A percentile compares a stretch with the other conserved stretches of the same genome.
Conservation (phyloP, 2,113 vertebrate species). For the Salvelinus alpinus region DNA sequence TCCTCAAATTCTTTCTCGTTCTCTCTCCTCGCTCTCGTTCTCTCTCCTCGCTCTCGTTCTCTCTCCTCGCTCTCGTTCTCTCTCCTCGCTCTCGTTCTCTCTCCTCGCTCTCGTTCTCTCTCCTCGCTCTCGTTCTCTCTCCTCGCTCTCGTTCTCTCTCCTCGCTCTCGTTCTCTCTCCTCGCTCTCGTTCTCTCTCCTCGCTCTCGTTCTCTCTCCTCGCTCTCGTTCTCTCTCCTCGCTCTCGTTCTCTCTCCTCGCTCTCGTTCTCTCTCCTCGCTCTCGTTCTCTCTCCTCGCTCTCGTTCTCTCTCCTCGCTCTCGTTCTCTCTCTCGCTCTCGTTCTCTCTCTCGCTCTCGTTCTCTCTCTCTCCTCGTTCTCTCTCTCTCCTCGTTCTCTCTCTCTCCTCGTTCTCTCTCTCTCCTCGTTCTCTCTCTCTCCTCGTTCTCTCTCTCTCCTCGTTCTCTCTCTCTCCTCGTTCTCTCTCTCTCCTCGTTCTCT, state of each 20-base stretch:
- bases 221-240: not conserved
- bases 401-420: not conserved
- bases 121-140: constrained; percentile 15
- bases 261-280: constrained; percentile 27
- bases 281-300: constrained; percentile 13
- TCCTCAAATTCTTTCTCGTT: constrained; percentile 47
- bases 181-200: constrained; percentile 36
- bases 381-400: no score
- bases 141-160: not conserved
- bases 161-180: constrained; percentile 8
- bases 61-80: constrained; percentile 30
- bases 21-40: constrained; percentile 41
- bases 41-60: constrained; percentile 30
- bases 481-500: constrained; percentile 33
- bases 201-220: not conserved
- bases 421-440: constrained; percentile 24
- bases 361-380: no score
- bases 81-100: constrained; percentile 18
- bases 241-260: constrained; percentile 17
- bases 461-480: constrained; percentile 10
- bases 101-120: not conserved
- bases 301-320: no score
- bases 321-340: no score
- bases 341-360: no score
- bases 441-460: constrained; percentile 31